A percentile compares a stretch with the other conserved stretches of the same genome.
Conservation (phyloP, 2,797 vertebrate genomes). For the Pantherophis vulpinus region DNA sequence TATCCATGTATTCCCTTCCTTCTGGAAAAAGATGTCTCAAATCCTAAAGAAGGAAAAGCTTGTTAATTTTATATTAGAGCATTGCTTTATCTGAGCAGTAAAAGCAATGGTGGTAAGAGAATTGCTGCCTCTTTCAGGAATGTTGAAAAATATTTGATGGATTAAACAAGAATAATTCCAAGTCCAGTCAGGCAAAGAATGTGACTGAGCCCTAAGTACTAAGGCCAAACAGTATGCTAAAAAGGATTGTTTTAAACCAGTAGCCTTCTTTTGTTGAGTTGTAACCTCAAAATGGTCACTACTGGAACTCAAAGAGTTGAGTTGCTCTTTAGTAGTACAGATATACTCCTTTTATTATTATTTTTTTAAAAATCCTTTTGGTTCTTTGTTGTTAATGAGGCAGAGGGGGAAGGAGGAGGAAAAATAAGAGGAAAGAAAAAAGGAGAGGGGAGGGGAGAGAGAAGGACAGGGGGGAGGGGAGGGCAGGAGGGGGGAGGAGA, state of each 20-base stretch:
- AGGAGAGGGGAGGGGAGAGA: too few species aligned
- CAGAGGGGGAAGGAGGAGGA: background rate
- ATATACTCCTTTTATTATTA: background rate
- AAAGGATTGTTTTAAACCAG: background rate
- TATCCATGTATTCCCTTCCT: background rate
- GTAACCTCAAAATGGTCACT: background rate
- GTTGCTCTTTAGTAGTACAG: background rate
- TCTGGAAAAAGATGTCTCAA: rapidly evolving
- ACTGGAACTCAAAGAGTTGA: too few species aligned
- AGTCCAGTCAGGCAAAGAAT: background rate
- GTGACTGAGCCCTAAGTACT: background rate
- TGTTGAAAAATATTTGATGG: background rate
- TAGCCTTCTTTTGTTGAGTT: background rate
- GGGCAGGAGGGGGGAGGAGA: too few species aligned
- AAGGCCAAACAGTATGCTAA: background rate
- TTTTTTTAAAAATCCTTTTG: background rate
- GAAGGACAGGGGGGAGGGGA: too few species aligned
- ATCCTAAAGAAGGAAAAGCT: background rate
- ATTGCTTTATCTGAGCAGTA: background rate
- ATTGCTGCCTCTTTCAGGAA: background rate
- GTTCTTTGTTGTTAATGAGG: background rate
- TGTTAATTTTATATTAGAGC: background rate
- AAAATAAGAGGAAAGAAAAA: too few species aligned
- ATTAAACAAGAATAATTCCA: background rate
- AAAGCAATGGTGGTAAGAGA: background rate